phyloP scores from a whole-genome alignment of 2,113 vertebrate genomes.

The Podiceps cristatus region DNA sequence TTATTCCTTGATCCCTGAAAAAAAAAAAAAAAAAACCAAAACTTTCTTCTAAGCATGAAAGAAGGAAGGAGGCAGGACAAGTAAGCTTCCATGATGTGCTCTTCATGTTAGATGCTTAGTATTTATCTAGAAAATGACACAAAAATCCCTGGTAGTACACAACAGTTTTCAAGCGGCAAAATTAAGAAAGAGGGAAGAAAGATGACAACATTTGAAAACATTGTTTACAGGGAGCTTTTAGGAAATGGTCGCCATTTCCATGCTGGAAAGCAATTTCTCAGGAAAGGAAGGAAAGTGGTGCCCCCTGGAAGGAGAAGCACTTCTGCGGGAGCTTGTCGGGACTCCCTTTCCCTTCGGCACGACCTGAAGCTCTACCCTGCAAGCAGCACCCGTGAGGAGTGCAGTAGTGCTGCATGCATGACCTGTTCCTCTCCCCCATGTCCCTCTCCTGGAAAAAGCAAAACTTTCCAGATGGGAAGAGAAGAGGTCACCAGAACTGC shows the following conservation, averaged over 20 bases:
- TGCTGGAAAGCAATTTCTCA: background rate
- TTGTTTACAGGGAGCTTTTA: background rate
- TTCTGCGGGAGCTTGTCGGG: background rate
- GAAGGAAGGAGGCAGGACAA: background rate
- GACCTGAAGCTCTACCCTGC: background rate
- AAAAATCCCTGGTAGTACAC: background rate
- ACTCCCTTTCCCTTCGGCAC: background rate
- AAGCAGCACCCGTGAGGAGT: too few relatives aligned
- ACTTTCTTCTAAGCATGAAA: background rate
- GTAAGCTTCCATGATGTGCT: background rate
- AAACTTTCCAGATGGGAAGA: background rate
- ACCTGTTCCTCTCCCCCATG: background rate
- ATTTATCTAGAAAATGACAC: background rate
- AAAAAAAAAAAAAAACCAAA: background rate
- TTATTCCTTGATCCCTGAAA: background rate
- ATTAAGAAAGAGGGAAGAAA: background rate
- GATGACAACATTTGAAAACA: background rate
- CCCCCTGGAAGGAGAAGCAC: background rate
- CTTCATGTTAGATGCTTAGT: background rate
- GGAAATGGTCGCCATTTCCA: background rate
- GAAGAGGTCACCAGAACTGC: background rate
- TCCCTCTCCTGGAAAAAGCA: background rate
- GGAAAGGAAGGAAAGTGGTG: background rate
- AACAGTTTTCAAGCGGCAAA: background rate
- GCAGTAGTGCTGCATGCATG: background rate